A percentile compares a stretch with the other conserved stretches of the same genome.
Evolutionary conservation across 2,797 vertebrate genomes (phyloP).

Genomic region (Sciaenops ocellatus): DNA sequence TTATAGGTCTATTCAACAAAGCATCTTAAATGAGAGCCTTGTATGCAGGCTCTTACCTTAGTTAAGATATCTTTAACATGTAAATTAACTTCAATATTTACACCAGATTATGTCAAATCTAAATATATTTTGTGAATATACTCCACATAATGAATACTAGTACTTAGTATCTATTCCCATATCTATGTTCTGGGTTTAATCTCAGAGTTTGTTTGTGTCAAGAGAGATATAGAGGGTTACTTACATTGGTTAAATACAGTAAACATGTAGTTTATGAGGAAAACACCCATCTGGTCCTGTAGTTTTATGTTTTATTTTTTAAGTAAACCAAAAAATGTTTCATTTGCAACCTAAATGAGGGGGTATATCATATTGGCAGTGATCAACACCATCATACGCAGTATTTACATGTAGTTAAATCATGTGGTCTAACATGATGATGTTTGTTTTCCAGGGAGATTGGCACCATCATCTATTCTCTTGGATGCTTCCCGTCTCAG

Average conservation of each 20-base stretch:
- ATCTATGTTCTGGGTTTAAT: background rate
- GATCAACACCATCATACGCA: background rate
- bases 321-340: background rate
- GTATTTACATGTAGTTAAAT: background rate
- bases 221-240: background rate
- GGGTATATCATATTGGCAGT: background rate
- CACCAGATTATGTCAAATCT: background rate
- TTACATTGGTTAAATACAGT: background rate
- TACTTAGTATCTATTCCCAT: background rate
- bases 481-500: conserved; percentile 92
- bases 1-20: background rate
- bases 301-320: background rate
- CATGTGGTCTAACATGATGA: background rate
- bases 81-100: background rate
- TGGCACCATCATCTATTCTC: conserved; percentile 90
- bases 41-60: background rate
- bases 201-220: background rate
- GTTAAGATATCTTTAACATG: background rate
- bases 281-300: background rate
- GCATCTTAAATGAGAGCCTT: background rate
- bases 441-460: conserved; percentile 86
- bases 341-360: background rate
- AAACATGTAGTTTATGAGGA: background rate
- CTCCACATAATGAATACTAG: background rate
- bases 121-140: background rate